A percentile compares a stretch with the other conserved stretches of the same genome.
These are phyloP conservation scores for Junonia oenone DNA, from an alignment of 2,888 invertebrate species.

Conservation along the genomic window DNA sequence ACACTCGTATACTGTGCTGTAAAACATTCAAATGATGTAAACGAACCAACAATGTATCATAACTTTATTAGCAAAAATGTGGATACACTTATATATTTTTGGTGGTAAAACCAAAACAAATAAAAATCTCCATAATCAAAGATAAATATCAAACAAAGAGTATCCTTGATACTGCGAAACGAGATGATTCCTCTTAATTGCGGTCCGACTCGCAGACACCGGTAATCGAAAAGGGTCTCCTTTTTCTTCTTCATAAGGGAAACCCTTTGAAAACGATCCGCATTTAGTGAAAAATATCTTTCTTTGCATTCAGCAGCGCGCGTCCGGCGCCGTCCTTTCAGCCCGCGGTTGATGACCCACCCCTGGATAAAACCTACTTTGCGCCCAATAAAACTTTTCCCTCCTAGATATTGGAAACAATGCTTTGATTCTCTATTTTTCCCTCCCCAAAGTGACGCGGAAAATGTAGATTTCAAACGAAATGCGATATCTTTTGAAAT, in stretches of 20 bases:
- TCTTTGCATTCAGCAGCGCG: slow-evolving; percentile 73
- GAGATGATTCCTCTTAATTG: slow-evolving; percentile 53
- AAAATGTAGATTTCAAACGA: slow-evolving; percentile 70
- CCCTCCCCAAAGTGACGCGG: slow-evolving; percentile 58
- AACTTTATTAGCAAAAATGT: background rate
- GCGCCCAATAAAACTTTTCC: slow-evolving; percentile 75
- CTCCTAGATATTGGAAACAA: slow-evolving; percentile 73
- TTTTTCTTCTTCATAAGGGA: slow-evolving; percentile 61
- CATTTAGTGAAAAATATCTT: slow-evolving; percentile 73
- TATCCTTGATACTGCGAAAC: slow-evolving; percentile 26
- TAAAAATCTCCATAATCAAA: slow-evolving; percentile 18
- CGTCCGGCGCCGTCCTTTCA: slow-evolving; percentile 57
- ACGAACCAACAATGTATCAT: slow-evolving; percentile 2
- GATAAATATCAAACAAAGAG: slow-evolving; percentile 37
- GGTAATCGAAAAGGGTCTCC: slow-evolving; percentile 66
- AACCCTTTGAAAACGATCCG: slow-evolving; percentile 72
- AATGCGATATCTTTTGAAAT: slow-evolving; percentile 59
- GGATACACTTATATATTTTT: background rate
- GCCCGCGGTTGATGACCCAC: slow-evolving; percentile 61
- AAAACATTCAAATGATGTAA: background rate
- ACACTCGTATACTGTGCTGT: slow-evolving; percentile 31
- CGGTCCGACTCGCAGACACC: slow-evolving; percentile 52
- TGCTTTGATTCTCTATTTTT: slow-evolving; percentile 72
- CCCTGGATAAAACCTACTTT: slow-evolving; percentile 76
- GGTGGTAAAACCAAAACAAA: background rate